Percentiles rank a stretch among this genome's conserved stretches.
phyloP scores from a whole-genome alignment of 1,140 invertebrate species.

The Drosophila chauvacae region DNA sequence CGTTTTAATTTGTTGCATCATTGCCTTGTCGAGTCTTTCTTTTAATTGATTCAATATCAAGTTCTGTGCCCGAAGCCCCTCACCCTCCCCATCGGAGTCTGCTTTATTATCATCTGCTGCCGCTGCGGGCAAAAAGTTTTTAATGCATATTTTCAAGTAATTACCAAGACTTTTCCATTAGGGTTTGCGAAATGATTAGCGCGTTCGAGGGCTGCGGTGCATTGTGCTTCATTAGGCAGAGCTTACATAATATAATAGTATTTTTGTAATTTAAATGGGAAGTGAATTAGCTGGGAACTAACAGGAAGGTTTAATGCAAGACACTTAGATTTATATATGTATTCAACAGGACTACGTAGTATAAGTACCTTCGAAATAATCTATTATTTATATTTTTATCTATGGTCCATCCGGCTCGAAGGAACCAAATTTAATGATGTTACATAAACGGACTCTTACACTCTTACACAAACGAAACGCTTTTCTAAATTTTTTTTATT shows the following conservation, averaged over 20 bases:
- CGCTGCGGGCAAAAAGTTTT: slow-evolving; percentile 49
- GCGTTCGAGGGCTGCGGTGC: slow-evolving; percentile 7
- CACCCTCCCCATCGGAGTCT: neutral
- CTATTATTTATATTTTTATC: neutral
- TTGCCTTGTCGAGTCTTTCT: slow-evolving; percentile 62
- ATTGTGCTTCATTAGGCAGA: slow-evolving; percentile 5
- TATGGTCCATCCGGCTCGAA: neutral
- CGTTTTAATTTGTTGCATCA: slow-evolving; percentile 79
- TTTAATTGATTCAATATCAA: slow-evolving; percentile 72
- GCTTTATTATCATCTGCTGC: slow-evolving; percentile 25
- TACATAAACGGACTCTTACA: too few species aligned
- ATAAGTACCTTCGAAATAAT: neutral
- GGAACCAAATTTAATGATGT: too few species aligned
- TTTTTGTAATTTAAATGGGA: neutral
- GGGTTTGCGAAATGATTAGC: slow-evolving; percentile 20
- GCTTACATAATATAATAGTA: neutral
- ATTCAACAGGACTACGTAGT: too few species aligned
- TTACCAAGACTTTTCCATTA: slow-evolving; percentile 59
- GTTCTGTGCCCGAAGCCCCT: slow-evolving; percentile 22
- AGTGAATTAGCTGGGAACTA: too few species aligned
- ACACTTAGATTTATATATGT: too few species aligned
- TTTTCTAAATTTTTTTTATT: too few species aligned
- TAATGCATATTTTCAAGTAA: slow-evolving; percentile 69
- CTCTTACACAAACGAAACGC: too few species aligned
- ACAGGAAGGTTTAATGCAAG: neutral